Evolutionary conservation across 2,113 vertebrate species (phyloP).

Genomic region (Brachypteracias leptosomus): DNA sequence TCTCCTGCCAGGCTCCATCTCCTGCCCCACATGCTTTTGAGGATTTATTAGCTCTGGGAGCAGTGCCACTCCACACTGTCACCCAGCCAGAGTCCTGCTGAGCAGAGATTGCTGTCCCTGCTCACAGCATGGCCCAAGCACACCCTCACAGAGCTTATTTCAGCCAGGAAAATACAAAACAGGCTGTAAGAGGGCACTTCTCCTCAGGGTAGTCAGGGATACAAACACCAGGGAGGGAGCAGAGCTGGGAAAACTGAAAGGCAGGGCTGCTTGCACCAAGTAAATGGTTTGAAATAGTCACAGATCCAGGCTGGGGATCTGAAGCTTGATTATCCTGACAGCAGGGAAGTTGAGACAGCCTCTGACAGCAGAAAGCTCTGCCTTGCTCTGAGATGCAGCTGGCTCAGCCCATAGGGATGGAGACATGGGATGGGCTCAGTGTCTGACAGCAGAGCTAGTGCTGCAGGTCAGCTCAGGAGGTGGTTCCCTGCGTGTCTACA

Average conservation of each 20-base stretch:
- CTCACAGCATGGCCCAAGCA: not conserved
- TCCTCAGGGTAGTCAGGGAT: not conserved
- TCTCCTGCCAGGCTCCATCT: not conserved
- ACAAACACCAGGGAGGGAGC: not conserved
- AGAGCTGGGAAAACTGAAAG: not conserved
- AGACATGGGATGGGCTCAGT: not conserved
- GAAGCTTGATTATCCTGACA: not conserved
- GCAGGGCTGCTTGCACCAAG: not conserved
- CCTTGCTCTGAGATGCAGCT: not conserved
- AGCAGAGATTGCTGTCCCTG: not conserved
- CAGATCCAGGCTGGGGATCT: not conserved
- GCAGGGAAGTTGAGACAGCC: too few species aligned
- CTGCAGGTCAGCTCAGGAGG: not conserved
- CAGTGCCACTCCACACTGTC: not conserved
- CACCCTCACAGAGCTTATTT: not conserved
- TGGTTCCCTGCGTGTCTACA: not conserved
- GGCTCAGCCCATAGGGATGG: not conserved
- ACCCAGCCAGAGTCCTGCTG: not conserved
- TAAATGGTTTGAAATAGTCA: not conserved
- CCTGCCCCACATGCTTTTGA: accelerated
- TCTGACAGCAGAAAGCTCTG: not conserved
- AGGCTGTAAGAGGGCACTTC: not conserved
- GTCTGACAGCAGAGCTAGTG: not conserved
- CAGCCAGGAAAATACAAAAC: not conserved
- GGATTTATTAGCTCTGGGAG: not conserved